Percentiles rank a stretch among this genome's conserved stretches.
These are phyloP conservation scores for Phyllotis vaccarum DNA, from an alignment of 2,797 vertebrate genomes.

Conservation along the genomic window DNA sequence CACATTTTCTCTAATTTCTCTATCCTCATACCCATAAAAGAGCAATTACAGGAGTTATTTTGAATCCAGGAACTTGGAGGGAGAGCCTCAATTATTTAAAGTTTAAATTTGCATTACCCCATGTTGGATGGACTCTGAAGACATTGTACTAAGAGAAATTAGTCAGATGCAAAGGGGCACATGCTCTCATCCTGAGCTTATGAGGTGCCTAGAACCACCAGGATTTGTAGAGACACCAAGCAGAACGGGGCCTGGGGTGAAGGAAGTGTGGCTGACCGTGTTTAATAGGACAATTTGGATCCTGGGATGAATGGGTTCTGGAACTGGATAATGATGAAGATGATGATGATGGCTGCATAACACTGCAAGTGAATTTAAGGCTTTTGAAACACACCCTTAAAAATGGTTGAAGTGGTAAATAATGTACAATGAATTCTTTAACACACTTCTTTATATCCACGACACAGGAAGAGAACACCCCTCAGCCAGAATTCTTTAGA, in stretches of 20 bases:
- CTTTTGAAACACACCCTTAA: not conserved
- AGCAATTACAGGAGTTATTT: not conserved
- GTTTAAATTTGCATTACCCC: not conserved
- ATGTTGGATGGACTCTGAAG: not conserved
- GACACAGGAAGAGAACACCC: not conserved
- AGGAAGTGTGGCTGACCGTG: not conserved
- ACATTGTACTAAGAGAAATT: not conserved
- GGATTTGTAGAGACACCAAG: not conserved
- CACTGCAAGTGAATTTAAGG: not conserved
- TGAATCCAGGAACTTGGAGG: not conserved
- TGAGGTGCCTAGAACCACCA: not conserved
- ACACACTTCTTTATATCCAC: not conserved
- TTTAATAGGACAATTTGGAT: not conserved
- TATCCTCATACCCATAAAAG: not conserved
- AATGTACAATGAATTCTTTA: not conserved
- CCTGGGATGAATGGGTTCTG: not conserved
- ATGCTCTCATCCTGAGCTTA: too few relatives aligned
- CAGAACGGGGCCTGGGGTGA: not conserved
- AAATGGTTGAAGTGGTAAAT: not conserved
- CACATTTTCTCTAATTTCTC: not conserved
- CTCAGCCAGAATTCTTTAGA: slow-evolving; percentile 28
- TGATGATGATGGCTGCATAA: too few relatives aligned
- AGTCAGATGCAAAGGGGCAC: not conserved
- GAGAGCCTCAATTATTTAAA: slow-evolving; percentile 5
- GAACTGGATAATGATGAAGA: not conserved